A percentile compares a stretch with the other conserved stretches of the same genome.
phyloP scores from a whole-genome alignment of 1,140 invertebrate genomes.

The Cepaea nemoralis region DNA sequence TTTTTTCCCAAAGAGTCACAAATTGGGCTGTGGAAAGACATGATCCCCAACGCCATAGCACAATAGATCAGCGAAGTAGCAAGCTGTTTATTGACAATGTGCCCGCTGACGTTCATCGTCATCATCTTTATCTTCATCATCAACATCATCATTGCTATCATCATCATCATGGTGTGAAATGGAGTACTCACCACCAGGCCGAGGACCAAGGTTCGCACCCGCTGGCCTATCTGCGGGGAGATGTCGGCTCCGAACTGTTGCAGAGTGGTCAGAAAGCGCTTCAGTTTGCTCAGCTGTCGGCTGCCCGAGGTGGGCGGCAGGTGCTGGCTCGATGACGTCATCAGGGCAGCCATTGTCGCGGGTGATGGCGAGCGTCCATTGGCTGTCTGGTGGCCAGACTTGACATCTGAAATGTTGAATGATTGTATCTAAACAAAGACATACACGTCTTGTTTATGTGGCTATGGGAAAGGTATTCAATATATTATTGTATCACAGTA shows the following conservation, averaged over 20 bases:
- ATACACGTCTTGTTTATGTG: too few relatives aligned
- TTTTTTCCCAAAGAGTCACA: too few relatives aligned
- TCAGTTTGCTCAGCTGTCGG: slow-evolving; percentile 79
- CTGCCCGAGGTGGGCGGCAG: slow-evolving; percentile 71
- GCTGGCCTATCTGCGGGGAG: slow-evolving; percentile 86
- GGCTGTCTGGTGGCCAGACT: slow-evolving; percentile 67
- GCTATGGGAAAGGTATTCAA: background rate
- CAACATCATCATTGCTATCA: too few relatives aligned
- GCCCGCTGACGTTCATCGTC: too few relatives aligned
- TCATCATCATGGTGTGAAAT: too few relatives aligned
- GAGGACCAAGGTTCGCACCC: slow-evolving; percentile 85
- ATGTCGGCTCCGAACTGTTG: slow-evolving; percentile 92
- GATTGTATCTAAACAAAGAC: too few relatives aligned
- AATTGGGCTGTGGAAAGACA: too few relatives aligned
- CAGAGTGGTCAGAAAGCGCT: slow-evolving; percentile 89
- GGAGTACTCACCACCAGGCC: slow-evolving; percentile 84
- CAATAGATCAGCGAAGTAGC: too few relatives aligned
- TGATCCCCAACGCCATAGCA: too few relatives aligned
- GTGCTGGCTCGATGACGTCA: slow-evolving; percentile 62
- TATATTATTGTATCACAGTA: background rate
- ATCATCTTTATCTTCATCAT: too few relatives aligned
- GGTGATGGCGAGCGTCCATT: slow-evolving; percentile 69
- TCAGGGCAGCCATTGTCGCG: slow-evolving; percentile 47
- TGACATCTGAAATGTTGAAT: slow-evolving; percentile 50
- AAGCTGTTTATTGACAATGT: too few relatives aligned